Percentiles rank a stretch among this genome's conserved stretches.
Conservation (phyloP, 2,888 invertebrate genomes). For the Lithosia quadra region DNA sequence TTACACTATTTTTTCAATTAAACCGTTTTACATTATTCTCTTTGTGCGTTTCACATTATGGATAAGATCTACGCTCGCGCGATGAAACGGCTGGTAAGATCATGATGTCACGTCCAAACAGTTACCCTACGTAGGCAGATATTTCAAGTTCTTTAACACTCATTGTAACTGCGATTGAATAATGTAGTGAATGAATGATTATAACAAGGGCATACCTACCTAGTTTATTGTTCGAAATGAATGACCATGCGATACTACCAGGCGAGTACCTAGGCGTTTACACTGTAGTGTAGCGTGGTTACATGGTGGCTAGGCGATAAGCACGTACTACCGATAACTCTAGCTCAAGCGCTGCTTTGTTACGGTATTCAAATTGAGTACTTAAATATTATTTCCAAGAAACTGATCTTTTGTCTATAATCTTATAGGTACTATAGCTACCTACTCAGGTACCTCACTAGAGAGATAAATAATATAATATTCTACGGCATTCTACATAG, state of each 20-base stretch:
- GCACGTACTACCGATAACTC: slow-evolving; percentile 38
- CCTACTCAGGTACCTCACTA: background rate
- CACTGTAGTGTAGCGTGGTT: slow-evolving; percentile 18
- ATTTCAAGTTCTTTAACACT: background rate
- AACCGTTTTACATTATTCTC: no score
- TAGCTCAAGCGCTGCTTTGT: slow-evolving; percentile 29
- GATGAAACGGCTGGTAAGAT: no score
- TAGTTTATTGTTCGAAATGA: background rate
- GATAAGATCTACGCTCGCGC: no score
- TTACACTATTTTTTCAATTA: no score
- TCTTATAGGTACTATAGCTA: background rate
- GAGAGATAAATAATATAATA: no score
- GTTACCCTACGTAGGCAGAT: background rate
- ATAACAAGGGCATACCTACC: background rate
- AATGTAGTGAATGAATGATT: background rate
- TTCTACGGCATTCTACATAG: no score
- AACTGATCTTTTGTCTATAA: slow-evolving; percentile 15
- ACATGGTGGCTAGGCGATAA: slow-evolving; percentile 34
- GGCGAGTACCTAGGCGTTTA: slow-evolving; percentile 4
- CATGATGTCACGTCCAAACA: background rate
- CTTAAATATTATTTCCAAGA: slow-evolving; percentile 22
- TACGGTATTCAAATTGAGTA: slow-evolving; percentile 20
- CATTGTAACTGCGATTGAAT: background rate
- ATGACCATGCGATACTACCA: background rate
- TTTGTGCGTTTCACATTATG: no score